These are phyloP conservation scores for Petrolisthes manimaculis DNA, from an alignment of 2,888 invertebrate genomes.

Conservation along the genomic window DNA sequence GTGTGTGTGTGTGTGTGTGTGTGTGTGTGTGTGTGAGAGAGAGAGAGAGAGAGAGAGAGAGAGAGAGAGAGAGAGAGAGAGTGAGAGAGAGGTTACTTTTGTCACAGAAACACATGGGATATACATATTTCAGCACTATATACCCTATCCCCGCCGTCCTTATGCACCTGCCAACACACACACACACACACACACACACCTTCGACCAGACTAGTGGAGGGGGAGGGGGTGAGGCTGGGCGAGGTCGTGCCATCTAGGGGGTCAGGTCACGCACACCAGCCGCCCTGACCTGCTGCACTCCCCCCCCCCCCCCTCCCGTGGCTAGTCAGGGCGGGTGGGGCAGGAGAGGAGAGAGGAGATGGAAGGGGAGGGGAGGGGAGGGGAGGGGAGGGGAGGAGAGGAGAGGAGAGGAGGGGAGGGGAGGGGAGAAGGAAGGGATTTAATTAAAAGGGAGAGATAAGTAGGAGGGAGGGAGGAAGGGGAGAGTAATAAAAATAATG, in stretches of 20 bases:
- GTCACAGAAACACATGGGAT: too few species aligned
- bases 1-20: not conserved
- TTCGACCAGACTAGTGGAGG: too few species aligned
- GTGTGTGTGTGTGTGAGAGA: not conserved
- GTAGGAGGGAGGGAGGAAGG: too few species aligned
- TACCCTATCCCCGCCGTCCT: too few species aligned
- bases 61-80: slow-evolving; percentile 1
- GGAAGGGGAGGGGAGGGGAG: not conserved
- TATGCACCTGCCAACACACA: too few species aligned
- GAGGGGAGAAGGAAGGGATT: not conserved
- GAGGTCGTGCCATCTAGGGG: not conserved
- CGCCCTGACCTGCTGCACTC: too few species aligned
- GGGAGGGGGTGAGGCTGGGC: not conserved
- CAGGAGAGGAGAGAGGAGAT: not conserved
- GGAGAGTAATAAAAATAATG: too few species aligned
- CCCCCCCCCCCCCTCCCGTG: too few species aligned
- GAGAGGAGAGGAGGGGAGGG: not conserved
- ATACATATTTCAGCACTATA: too few species aligned
- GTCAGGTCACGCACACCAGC: too few species aligned
- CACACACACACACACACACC: too few species aligned
- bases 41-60: not conserved
- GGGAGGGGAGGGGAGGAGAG: not conserved
- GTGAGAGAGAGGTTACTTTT: not conserved
- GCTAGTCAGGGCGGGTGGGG: not conserved
- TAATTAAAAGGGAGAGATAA: not conserved